These are phyloP conservation scores for Sinhomidia bicolor DNA, from an alignment of 2,888 invertebrate species.

Conservation along the genomic window DNA sequence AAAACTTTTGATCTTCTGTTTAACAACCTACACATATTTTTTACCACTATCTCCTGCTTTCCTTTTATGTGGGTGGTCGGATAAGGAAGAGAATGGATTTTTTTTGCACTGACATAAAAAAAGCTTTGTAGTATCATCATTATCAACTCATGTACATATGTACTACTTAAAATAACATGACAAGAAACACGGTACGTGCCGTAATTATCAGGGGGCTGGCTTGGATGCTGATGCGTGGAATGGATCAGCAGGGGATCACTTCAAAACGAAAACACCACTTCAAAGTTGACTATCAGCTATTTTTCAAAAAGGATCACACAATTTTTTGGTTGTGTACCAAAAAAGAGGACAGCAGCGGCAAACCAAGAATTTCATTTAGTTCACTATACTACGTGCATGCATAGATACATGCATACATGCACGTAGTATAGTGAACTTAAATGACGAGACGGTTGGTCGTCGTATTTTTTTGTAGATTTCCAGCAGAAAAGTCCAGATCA, in stretches of 20 bases:
- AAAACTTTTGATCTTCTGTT: conserved; percentile 56
- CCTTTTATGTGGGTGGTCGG: neutral
- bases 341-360: conserved; percentile 17
- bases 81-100: conserved; percentile 31
- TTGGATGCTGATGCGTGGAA: conserved; percentile 16
- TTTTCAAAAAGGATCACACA: conserved; percentile 39
- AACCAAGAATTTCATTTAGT: conserved; percentile 21
- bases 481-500: neutral
- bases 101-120: neutral
- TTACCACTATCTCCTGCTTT: neutral
- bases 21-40: conserved; percentile 5
- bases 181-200: neutral
- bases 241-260: conserved; percentile 48
- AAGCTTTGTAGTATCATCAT: neutral
- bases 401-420: no score
- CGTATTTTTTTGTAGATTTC: no score
- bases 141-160: neutral
- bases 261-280: conserved; percentile 47
- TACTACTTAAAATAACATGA: neutral
- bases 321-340: neutral
- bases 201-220: conserved; percentile 16
- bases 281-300: conserved; percentile 40
- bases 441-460: neutral
- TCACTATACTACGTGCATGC: conserved; percentile 8
- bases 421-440: no score